Evolutionary conservation across 1,140 invertebrate genomes (phyloP), one percentile per base, ranked within the genome.

Genomic region (Pygmarrhopalites habei): DNA sequence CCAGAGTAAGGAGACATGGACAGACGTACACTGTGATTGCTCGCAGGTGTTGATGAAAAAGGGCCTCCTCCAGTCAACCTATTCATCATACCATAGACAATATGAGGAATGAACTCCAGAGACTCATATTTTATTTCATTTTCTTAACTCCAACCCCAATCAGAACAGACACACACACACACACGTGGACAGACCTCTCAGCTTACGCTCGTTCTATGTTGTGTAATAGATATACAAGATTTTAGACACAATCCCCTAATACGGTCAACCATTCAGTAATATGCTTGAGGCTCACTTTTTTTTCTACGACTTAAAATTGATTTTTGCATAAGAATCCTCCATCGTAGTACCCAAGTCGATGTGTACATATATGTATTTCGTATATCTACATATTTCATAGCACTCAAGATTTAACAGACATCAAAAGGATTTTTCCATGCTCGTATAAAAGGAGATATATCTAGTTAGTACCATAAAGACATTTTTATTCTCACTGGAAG

Each of bases 1-100:
- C 76, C 73, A 78, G 83, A 41, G 77, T 83, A 73, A 21, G 76
- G 75, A 10, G 76, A 75, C 71, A 75, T 73, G 52, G 65, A 69
- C 32, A 68, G 60, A 28, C 67, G 65, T 41, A 73, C 77, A 64
- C 74, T 74, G 47, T 72, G 74, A 83, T 84, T 76, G 64, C 59
- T 76, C 71, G 58, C 44, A 47, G 44, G 44, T 53, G 51, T 53
- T 53, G 51, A 53, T 28, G 51, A 53, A 53, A 25, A 53, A 7
- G 51, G 51, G 26, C 51, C 51, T 30, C 51, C 51, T 28, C 51
- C 51, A 53, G 23, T 14, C 51, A 53, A 28, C 23, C 51, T 53
- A 53, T 51, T 23, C 52, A 55, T 55, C 29, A 55, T n/a, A n/a
- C n/a, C n/a, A n/a, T 19, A 25, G 7, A n/a, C 44, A 47, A n/a